These are phyloP conservation scores for Bergia sp. DNA, from an alignment of 92 coral and sea anemone species.

Conservation along the genomic window DNA sequence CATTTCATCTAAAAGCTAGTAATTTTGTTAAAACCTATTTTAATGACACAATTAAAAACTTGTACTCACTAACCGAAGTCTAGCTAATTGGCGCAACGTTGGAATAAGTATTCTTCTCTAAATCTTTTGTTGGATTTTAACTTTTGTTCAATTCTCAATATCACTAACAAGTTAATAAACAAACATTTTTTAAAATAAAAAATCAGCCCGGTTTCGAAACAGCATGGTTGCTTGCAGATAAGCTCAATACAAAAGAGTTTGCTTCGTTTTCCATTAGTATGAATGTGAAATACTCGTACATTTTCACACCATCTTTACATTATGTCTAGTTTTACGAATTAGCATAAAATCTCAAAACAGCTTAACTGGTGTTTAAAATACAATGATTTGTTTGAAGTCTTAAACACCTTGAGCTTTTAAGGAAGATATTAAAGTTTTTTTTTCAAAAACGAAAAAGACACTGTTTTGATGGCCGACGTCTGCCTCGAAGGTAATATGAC, in stretches of 20 bases:
- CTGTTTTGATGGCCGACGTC: background rate
- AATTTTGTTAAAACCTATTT: background rate
- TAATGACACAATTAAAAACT: too few species aligned
- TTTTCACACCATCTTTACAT: background rate
- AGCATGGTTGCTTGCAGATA: background rate
- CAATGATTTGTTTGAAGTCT: background rate
- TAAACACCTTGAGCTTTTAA: background rate
- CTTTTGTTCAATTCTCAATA: background rate
- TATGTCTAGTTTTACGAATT: slow-evolving; percentile 17
- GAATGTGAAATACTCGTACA: background rate
- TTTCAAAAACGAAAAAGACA: background rate
- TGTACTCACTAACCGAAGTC: too few species aligned
- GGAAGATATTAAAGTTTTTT: background rate
- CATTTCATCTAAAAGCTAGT: background rate
- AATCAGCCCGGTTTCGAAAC: background rate
- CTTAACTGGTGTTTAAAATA: slow-evolving; percentile 15
- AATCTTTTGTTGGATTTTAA: too few species aligned
- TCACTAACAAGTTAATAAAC: too few species aligned
- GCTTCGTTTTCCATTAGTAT: background rate
- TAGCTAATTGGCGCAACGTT: background rate
- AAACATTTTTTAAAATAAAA: background rate
- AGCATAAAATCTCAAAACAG: slow-evolving; percentile 31
- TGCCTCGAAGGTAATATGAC: background rate
- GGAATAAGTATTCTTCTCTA: background rate
- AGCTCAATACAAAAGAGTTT: background rate